Conservation (phyloP, 2,113 vertebrate species). For the Spilogale gracilis region DNA sequence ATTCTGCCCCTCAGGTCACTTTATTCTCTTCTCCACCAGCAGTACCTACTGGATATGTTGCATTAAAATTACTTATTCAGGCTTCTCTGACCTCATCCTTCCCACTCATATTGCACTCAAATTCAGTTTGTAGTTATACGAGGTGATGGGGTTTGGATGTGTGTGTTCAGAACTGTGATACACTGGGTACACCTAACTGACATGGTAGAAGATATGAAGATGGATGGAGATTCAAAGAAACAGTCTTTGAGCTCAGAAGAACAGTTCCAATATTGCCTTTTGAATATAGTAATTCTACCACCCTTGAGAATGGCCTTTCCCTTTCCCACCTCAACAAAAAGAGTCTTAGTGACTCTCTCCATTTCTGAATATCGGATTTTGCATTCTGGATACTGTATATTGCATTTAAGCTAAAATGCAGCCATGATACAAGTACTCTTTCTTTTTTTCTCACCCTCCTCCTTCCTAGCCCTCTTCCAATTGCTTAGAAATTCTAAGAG, state of each 20-base stretch:
- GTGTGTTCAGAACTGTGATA: constrained; percentile 8
- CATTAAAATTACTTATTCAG: neutral
- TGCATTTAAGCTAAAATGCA: neutral
- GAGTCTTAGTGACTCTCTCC: neutral
- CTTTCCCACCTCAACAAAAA: constrained; percentile 17
- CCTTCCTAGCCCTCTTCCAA: neutral
- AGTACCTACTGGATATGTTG: neutral
- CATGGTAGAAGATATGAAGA: neutral
- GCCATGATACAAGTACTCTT: neutral
- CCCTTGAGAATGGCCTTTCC: neutral
- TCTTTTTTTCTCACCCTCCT: neutral
- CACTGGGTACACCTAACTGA: neutral
- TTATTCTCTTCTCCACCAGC: neutral
- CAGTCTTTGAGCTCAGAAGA: neutral
- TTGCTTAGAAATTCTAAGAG: neutral
- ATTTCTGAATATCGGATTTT: neutral
- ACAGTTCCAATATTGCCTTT: neutral
- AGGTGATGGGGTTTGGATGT: neutral
- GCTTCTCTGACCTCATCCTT: neutral
- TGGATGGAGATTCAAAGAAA: neutral
- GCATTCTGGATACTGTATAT: neutral
- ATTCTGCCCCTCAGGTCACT: neutral
- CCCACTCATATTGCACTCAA: neutral
- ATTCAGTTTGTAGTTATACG: neutral
- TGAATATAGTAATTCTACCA: neutral